These are phyloP conservation scores for Pseudomyrmex sp. DNA, from an alignment of 1,140 invertebrate species.

Conservation along the genomic window DNA sequence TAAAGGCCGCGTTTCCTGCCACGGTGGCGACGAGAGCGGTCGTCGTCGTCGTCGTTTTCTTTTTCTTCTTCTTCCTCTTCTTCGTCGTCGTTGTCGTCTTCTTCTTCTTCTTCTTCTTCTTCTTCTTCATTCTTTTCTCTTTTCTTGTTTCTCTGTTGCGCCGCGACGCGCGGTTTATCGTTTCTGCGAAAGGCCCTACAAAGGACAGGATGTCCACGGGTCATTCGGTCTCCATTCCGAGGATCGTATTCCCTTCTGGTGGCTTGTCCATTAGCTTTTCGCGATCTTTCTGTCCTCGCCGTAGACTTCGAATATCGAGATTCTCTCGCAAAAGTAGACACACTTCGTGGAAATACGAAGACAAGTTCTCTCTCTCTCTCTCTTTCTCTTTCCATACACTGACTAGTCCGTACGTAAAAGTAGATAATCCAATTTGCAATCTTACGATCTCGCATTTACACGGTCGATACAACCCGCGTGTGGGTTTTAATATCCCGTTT, in stretches of 20 bases:
- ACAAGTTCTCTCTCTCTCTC: background rate
- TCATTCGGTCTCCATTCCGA: slow-evolving; percentile 70
- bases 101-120: slow-evolving; percentile 2
- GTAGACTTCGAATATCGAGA: background rate
- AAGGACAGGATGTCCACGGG: slow-evolving; percentile 73
- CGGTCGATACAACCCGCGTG: background rate
- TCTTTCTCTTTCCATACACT: too few species aligned
- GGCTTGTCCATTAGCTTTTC: slow-evolving; percentile 30
- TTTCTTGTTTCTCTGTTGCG: background rate
- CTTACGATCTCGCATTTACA: background rate
- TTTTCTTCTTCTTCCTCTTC: background rate
- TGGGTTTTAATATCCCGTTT: background rate
- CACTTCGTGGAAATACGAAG: slow-evolving; percentile 31
- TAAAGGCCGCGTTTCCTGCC: slow-evolving; percentile 67
- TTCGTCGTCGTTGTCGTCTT: background rate
- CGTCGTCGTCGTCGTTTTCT: slow-evolving; percentile 11
- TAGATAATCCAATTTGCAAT: too few species aligned
- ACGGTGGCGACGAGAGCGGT: slow-evolving; percentile 56
- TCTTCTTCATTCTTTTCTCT: background rate
- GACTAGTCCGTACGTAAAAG: too few species aligned
- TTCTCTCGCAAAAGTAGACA: background rate
- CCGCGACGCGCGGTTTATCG: slow-evolving; percentile 64
- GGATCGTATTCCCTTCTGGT: slow-evolving; percentile 65
- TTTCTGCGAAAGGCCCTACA: slow-evolving; percentile 69
- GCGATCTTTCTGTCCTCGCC: slow-evolving; percentile 6